These are phyloP conservation scores for Brachionus koreanus DNA, from an alignment of 1,140 invertebrate genomes.

Conservation along the genomic window DNA sequence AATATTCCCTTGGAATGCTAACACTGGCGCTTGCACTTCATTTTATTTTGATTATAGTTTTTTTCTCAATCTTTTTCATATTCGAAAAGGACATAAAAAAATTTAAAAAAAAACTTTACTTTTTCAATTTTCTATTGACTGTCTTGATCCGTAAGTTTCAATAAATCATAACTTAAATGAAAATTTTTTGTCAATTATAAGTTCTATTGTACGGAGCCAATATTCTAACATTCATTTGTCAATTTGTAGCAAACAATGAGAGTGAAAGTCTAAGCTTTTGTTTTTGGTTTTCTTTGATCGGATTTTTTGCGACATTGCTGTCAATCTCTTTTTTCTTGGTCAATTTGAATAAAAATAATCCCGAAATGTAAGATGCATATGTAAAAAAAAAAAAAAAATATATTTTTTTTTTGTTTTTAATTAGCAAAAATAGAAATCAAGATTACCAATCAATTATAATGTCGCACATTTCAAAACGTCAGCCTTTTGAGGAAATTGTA, in stretches of 20 bases:
- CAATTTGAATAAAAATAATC: neutral
- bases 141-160: neutral
- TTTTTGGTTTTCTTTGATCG: slow-evolving; percentile 39
- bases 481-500: neutral
- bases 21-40: slow-evolving; percentile 19
- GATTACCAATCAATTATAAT: slow-evolving; percentile 10
- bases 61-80: neutral
- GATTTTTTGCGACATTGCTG: slow-evolving; percentile 1
- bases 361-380: neutral
- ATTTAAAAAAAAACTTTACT: neutral
- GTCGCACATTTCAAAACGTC: neutral
- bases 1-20: neutral
- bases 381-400: neutral
- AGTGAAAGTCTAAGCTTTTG: slow-evolving; percentile 9
- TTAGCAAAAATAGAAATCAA: neutral
- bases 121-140: neutral
- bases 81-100: neutral
- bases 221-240: neutral
- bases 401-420: neutral
- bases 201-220: neutral
- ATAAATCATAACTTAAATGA: too few relatives aligned
- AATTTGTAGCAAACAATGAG: neutral
- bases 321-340: slow-evolving; percentile 9
- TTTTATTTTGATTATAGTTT: neutral
- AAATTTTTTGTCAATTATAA: too few relatives aligned